Conservation (phyloP, 2,888 invertebrate genomes). For the Iphiclides podalirius region DNA sequence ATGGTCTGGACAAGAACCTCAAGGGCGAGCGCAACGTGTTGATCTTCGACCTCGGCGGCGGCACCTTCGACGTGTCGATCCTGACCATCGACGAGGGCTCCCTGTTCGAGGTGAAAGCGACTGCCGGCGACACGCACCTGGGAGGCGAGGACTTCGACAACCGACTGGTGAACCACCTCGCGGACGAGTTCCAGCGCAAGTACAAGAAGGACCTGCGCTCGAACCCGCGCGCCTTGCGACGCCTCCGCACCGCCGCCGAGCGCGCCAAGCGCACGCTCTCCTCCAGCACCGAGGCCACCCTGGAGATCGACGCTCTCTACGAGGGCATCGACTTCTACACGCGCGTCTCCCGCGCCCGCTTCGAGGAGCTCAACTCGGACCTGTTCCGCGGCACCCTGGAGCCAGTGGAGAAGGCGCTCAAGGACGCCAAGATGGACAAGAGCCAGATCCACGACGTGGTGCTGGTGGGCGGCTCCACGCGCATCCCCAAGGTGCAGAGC, state of each 20-base stretch:
- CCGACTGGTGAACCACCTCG: constrained; percentile 82
- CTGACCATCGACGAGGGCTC: constrained; percentile 90
- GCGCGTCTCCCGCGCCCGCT: constrained; percentile 85
- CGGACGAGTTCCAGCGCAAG: constrained; percentile 86
- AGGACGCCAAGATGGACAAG: constrained; percentile 90
- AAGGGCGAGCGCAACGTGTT: constrained; percentile 82
- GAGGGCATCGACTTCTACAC: constrained; percentile 87
- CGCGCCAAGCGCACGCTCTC: constrained; percentile 88
- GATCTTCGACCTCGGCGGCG: constrained; percentile 83
- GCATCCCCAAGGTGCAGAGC: constrained; percentile 89
- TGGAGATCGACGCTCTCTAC: constrained; percentile 87
- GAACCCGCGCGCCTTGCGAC: constrained; percentile 84
- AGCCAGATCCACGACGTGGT: constrained; percentile 88
- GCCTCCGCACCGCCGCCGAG: constrained; percentile 88
- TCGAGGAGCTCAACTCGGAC: constrained; percentile 87
- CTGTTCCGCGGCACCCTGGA: constrained; percentile 86
- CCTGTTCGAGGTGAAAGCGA: constrained; percentile 88
- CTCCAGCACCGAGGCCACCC: constrained; percentile 86
- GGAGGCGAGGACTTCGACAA: constrained; percentile 87
- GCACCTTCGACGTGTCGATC: constrained; percentile 91
- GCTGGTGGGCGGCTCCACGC: constrained; percentile 89
- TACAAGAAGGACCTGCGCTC: constrained; percentile 83
- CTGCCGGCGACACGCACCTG: constrained; percentile 91
- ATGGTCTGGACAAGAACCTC: constrained; percentile 85
- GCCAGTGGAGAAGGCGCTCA: constrained; percentile 88